Conservation (phyloP, 2,797 vertebrate genomes). For the Sebastes cheni region DNA sequence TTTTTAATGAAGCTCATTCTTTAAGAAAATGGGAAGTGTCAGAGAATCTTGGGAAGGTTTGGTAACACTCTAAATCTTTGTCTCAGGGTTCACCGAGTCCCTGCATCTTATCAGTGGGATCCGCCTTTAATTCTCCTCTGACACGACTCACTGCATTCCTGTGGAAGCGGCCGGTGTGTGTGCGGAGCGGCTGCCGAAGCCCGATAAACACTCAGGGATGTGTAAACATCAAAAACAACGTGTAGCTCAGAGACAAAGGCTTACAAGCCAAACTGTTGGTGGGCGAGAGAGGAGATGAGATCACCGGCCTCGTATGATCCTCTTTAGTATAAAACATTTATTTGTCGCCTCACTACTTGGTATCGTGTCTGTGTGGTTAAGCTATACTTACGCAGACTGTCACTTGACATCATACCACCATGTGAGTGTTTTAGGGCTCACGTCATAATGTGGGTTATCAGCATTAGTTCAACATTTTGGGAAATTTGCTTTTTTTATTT, state of each 20-base stretch:
- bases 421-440: background rate
- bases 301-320: background rate
- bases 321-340: background rate
- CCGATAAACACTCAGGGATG: slow-evolving; percentile 26
- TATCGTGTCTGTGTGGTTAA: background rate
- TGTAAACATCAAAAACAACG: slow-evolving; percentile 23
- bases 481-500: background rate
- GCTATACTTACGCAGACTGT: background rate
- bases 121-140: slow-evolving; percentile 32
- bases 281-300: background rate
- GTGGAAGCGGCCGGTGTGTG: slow-evolving; percentile 13
- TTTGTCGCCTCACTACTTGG: background rate
- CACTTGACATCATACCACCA: background rate
- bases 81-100: slow-evolving; percentile 1
- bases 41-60: slow-evolving; percentile 17
- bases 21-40: slow-evolving; percentile 38
- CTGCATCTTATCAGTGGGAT: slow-evolving; percentile 38
- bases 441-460: background rate
- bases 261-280: background rate
- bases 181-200: background rate
- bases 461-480: too few species aligned
- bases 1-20: slow-evolving; percentile 38
- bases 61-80: slow-evolving; percentile 17
- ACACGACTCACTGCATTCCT: slow-evolving; percentile 37
- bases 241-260: slow-evolving; percentile 1